Evolutionary conservation across 1,140 invertebrate species (phyloP).

Genomic region (Drosophila bocki): DNA sequence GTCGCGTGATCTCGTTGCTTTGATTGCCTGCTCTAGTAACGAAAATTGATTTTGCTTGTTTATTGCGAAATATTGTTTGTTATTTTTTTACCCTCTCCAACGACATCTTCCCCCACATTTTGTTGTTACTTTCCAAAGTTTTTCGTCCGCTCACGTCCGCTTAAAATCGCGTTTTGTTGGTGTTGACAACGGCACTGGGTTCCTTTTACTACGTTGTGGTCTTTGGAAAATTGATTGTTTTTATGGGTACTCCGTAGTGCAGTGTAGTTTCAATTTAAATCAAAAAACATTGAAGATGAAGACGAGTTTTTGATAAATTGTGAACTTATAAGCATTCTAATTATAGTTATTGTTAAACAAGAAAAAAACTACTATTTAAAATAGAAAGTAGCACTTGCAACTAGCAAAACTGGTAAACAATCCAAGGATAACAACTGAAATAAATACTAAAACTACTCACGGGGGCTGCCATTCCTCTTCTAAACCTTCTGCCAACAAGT

Average conservation of each 20-base stretch:
- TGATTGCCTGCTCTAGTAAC: constrained; percentile 49
- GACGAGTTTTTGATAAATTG: background rate
- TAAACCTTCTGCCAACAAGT: constrained; percentile 18
- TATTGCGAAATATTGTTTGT: constrained; percentile 63
- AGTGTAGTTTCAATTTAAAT: background rate
- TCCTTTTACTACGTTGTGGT: constrained; percentile 4
- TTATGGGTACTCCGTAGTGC: background rate
- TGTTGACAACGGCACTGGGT: constrained; percentile 28
- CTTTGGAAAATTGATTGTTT: constrained; percentile 43
- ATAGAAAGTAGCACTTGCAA: background rate
- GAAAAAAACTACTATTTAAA: background rate
- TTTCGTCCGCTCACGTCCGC: constrained; percentile 22
- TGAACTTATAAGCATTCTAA: background rate
- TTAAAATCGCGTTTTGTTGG: constrained; percentile 13
- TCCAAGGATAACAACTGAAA: background rate
- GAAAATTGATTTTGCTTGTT: constrained; percentile 72
- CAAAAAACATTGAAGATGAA: no score
- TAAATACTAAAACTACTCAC: background rate
- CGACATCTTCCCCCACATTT: background rate
- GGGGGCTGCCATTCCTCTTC: background rate
- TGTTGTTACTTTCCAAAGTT: constrained; percentile 12
- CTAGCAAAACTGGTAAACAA: background rate
- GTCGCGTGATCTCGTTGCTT: constrained; percentile 39
- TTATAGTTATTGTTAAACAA: background rate
- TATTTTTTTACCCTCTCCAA: constrained; percentile 30